Percentiles rank a stretch among this genome's conserved stretches.
phyloP scores from a whole-genome alignment of 2,888 invertebrate genomes.

The Drosophila lutescens region DNA sequence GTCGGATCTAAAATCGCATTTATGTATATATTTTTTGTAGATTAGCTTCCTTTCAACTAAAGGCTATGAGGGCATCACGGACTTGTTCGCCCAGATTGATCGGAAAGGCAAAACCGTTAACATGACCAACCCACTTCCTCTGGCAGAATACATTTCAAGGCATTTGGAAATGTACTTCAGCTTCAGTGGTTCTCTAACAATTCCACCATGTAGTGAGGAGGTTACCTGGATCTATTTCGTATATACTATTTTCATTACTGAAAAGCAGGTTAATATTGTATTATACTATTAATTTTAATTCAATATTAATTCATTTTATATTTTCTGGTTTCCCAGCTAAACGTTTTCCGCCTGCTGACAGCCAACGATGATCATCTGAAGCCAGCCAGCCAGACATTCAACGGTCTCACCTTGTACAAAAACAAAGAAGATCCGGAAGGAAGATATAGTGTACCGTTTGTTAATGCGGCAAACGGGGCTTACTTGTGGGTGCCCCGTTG shows the following conservation, averaged over 20 bases:
- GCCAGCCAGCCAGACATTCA: slow-evolving; percentile 91
- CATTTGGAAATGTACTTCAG: slow-evolving; percentile 90
- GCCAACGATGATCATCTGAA: slow-evolving; percentile 88
- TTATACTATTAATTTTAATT: too few relatives aligned
- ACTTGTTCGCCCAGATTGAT: slow-evolving; percentile 82
- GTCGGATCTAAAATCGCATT: rapidly evolving
- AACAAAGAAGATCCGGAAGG: background rate
- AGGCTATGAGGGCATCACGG: slow-evolving; percentile 87
- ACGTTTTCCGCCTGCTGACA: slow-evolving; percentile 89
- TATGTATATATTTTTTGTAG: slow-evolving; percentile 40
- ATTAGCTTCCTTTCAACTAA: slow-evolving; percentile 76
- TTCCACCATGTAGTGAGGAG: slow-evolving; percentile 93
- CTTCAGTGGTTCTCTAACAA: slow-evolving; percentile 93
- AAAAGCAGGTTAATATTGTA: slow-evolving; percentile 86
- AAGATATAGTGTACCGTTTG: slow-evolving; percentile 31
- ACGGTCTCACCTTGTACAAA: slow-evolving; percentile 87
- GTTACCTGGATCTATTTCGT: slow-evolving; percentile 94
- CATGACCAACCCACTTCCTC: slow-evolving; percentile 85
- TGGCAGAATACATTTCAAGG: slow-evolving; percentile 86
- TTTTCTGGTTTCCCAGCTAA: slow-evolving; percentile 54
- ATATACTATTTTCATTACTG: slow-evolving; percentile 88
- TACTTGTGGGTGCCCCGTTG: background rate
- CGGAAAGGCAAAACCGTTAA: slow-evolving; percentile 84
- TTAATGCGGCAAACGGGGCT: slow-evolving; percentile 53
- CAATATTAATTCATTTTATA: too few relatives aligned